Evolutionary conservation across 2,888 invertebrate species (phyloP), one percentile per base, ranked within the genome.

Genomic region (Notodonta ziczac): DNA sequence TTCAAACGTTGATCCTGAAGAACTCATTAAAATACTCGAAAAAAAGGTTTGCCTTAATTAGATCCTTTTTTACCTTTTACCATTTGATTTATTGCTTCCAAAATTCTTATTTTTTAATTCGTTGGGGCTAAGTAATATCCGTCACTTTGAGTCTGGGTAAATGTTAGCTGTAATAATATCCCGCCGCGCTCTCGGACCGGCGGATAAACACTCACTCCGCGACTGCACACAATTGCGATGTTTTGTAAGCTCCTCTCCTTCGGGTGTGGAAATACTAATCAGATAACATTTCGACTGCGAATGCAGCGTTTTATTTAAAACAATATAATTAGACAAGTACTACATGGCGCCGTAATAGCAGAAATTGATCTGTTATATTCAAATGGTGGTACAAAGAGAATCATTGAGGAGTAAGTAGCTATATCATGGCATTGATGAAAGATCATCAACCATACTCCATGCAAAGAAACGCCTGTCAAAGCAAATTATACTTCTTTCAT

Each of bases 121-220:
- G 24, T 57, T 50, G 57, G 66, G 62, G 67, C 73, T 35, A 35
- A 14, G 51, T 46, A 58, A 63, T 54, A 56, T n/a, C 57, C 50
- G 52, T 46, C 60, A 55, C 61, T 54, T 56, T 50, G 58, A 61
- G 56, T 53, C 59, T 58, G 53, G 61, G 70, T 67, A 74, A 77
- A 80, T 78, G 78, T 78, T 83, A 74, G 76, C 72, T 74, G 56
- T 67, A 62, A 73, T 73, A 70, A 74, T 73, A 78, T 71, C 74
- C 75, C 73, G 67, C 66, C 62, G 58, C 5, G 35, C 35, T 35
- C 35, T 58, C 55, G 59, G 63, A 61, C 57, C 60, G 62, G 59
- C 59, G 54, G 65, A 62, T 58, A 67, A 74, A 62, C 65, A 60
- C 50, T 56, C 66, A 62, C 63, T 57, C 65, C 68, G 65, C 69